Evolutionary conservation across 2,113 vertebrate species (phyloP).

Genomic region (Rhinichthys klamathensis): DNA sequence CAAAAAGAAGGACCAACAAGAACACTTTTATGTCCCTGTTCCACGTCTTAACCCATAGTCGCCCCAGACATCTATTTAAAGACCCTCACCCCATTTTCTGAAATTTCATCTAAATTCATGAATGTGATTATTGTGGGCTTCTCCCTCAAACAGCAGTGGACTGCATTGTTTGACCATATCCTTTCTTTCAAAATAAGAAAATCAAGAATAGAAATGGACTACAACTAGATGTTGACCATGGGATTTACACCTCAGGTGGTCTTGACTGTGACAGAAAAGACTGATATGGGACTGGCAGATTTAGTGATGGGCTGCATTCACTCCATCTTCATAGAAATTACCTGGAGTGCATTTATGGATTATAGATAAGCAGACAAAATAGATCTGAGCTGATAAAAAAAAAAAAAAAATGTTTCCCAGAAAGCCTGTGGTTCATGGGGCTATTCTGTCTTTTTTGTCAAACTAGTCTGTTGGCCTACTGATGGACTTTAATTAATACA

Average conservation of each 20-base stretch:
- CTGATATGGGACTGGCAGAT: background rate
- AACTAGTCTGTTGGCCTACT: too few relatives aligned
- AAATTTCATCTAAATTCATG: constrained; percentile 24
- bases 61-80: too few relatives aligned
- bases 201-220: background rate
- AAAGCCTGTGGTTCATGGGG: background rate
- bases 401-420: background rate
- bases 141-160: background rate
- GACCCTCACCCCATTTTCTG: background rate
- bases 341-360: background rate
- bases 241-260: background rate
- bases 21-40: too few relatives aligned
- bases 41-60: too few relatives aligned
- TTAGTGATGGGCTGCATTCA: background rate
- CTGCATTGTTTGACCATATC: background rate
- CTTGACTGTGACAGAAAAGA: constrained; percentile 11
- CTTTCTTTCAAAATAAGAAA: background rate
- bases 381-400: background rate
- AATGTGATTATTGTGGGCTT: background rate
- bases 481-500: too few relatives aligned
- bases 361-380: constrained; percentile 1
- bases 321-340: constrained; percentile 1
- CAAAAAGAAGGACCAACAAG: too few relatives aligned
- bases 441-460: background rate
- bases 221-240: background rate